Conservation (phyloP, 2,888 invertebrate genomes). For the Himalopsyche kuldschensis region DNA sequence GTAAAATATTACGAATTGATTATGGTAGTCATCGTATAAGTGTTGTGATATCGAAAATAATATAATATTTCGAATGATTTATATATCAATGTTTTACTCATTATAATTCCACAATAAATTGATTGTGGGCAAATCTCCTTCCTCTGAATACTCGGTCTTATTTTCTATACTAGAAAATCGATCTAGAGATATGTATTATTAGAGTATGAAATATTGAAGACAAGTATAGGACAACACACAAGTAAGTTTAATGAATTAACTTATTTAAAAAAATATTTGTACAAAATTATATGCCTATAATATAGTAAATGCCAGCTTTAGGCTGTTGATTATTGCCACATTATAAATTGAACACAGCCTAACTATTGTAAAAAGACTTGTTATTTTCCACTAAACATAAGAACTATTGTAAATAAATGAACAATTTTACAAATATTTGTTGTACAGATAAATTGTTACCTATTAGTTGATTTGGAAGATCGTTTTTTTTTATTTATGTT, state of each 20-base stretch:
- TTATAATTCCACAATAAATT: not conserved
- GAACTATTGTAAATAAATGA: not conserved
- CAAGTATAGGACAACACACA: not conserved
- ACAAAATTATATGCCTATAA: slow-evolving; percentile 4
- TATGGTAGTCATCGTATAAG: too few species aligned
- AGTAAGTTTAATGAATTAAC: not conserved
- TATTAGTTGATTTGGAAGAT: not conserved
- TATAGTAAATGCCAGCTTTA: not conserved
- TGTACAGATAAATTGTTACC: not conserved
- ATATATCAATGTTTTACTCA: too few species aligned
- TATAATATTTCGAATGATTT: too few species aligned
- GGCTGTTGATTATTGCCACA: not conserved
- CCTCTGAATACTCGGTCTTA: slow-evolving; percentile 14
- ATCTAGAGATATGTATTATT: slow-evolving; percentile 12
- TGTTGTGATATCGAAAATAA: too few species aligned
- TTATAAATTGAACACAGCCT: not conserved
- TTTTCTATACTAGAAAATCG: slow-evolving; percentile 24
- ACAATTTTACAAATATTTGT: not conserved
- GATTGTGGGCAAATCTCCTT: not conserved
- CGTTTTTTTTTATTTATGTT: not conserved
- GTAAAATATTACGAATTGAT: too few species aligned
- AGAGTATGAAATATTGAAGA: not conserved
- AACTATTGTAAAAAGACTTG: not conserved
- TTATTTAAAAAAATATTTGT: slow-evolving; percentile 7
- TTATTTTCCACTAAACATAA: not conserved